phyloP scores from a whole-genome alignment of 2,797 vertebrate species.

The Pseudomugil tenellus region DNA sequence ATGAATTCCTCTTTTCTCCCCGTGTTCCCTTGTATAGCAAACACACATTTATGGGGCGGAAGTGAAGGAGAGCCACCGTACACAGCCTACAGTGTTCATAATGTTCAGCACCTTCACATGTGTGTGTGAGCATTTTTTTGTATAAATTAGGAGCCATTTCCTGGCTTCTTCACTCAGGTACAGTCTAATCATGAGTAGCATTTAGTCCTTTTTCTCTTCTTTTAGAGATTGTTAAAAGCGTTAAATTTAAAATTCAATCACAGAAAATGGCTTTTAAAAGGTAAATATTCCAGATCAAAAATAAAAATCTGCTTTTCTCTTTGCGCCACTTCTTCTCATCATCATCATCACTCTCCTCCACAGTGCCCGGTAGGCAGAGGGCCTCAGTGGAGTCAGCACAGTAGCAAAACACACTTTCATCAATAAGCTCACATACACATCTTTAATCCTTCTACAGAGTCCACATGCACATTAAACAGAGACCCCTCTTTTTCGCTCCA shows the following conservation, averaged over 20 bases:
- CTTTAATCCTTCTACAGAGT: conserved; percentile 60
- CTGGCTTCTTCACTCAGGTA: conserved; percentile 39
- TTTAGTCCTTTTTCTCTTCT: conserved; percentile 14
- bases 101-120: conserved; percentile 37
- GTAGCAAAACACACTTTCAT: conserved; percentile 69
- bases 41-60: conserved; percentile 82
- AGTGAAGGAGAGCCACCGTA: conserved; percentile 67
- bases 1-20: conserved; percentile 87
- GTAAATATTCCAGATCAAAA: background rate
- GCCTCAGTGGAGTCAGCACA: conserved; percentile 64
- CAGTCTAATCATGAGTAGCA: background rate
- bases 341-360: conserved; percentile 24
- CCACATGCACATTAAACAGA: conserved; percentile 70
- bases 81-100: conserved; percentile 81
- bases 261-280: background rate
- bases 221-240: background rate
- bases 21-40: conserved; percentile 79
- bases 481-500: conserved; percentile 69
- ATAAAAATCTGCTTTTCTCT: background rate
- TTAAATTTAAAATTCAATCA: background rate
- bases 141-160: conserved; percentile 31
- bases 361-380: conserved; percentile 45
- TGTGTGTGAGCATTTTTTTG: conserved; percentile 45
- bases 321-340: conserved; percentile 6
- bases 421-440: conserved; percentile 60